Evolutionary conservation across 2,113 vertebrate species (phyloP).

Genomic region (Prietella phreatophila): DNA sequence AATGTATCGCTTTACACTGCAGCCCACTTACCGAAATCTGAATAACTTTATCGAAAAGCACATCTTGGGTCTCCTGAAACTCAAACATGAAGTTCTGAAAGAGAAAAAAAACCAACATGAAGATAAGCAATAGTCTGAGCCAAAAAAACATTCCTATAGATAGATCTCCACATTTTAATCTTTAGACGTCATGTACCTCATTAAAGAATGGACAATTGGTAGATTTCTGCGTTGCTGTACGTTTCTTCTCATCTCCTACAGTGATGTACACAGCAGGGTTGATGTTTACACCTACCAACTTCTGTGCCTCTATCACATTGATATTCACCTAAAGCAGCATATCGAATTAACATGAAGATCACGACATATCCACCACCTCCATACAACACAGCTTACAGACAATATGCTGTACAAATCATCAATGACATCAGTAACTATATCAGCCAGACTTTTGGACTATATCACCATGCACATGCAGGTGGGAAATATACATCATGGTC

Average conservation of each 20-base stretch:
- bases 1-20: neutral
- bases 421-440: neutral
- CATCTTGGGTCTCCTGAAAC: constrained; percentile 80
- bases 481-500: neutral
- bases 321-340: constrained; percentile 77
- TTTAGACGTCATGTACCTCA: constrained; percentile 61
- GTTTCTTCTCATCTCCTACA: constrained; percentile 81
- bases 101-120: constrained; percentile 39
- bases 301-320: constrained; percentile 89
- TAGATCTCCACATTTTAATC: neutral
- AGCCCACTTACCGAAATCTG: constrained; percentile 79
- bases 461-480: neutral
- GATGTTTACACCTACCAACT: constrained; percentile 90
- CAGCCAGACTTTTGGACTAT: neutral
- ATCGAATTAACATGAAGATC: neutral
- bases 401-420: neutral
- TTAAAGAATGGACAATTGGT: constrained; percentile 87
- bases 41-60: constrained; percentile 87
- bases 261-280: constrained; percentile 85
- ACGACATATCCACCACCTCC: neutral
- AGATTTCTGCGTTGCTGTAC: constrained; percentile 81
- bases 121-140: neutral
- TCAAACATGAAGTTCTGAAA: constrained; percentile 92
- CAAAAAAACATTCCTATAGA: neutral
- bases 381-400: neutral